Conservation (phyloP, 2,797 vertebrate species). For the Tragopan temminckii region DNA sequence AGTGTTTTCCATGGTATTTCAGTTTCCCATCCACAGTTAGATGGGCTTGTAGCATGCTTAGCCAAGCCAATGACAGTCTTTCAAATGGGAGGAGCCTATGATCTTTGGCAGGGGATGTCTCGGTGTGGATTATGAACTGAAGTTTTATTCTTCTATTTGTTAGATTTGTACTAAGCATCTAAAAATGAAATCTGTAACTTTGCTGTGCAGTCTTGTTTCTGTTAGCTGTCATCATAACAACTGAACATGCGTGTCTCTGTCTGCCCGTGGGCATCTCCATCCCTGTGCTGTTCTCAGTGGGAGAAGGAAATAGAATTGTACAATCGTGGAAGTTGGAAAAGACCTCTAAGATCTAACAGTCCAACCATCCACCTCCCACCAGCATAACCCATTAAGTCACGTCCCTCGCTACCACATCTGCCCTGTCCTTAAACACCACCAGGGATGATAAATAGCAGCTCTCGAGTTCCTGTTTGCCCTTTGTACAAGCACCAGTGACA, state of each 20-base stretch:
- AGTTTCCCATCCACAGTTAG: neutral
- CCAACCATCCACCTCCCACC: no score
- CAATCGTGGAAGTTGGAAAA: no score
- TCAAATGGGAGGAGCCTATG: neutral
- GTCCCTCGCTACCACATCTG: no score
- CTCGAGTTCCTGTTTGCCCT: accelerated
- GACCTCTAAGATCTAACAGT: no score
- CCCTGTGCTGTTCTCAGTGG: neutral
- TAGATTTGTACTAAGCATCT: neutral
- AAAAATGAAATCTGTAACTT: neutral
- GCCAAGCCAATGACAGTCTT: no score
- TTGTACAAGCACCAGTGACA: neutral
- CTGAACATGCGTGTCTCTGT: accelerated
- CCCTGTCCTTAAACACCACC: no score
- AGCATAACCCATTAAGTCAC: no score
- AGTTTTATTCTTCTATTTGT: accelerated
- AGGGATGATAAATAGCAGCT: neutral
- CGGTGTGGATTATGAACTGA: no score
- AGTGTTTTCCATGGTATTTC: neutral
- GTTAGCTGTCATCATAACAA: accelerated
- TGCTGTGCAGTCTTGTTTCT: neutral
- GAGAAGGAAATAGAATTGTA: neutral
- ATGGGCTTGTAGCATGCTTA: neutral
- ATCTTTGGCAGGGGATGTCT: neutral
- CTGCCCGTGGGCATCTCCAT: accelerated